Evolutionary conservation across 2,797 vertebrate species (phyloP), one percentile per base, ranked within the genome.

Genomic region (Malacoraja senta): DNA sequence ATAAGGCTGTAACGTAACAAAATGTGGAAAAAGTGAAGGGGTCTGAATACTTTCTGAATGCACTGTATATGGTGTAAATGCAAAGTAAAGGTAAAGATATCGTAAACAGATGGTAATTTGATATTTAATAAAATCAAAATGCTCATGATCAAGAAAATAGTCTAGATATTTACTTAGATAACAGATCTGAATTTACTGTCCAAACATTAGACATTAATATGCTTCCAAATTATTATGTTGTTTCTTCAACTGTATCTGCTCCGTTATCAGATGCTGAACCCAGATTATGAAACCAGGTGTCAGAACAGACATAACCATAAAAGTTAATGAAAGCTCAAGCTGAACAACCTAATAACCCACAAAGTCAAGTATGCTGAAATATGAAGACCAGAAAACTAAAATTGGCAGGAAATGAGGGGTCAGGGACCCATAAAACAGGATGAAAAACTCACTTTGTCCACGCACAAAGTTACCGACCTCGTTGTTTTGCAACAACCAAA

Each of bases 231-330:
- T 7, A 80, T 17, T 38, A 79, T 1, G 44, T 4, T 61, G 26
- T 32, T 63, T 15, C 58, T 6, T 86, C 29, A 61, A 86, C 1
- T 63, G 83, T 1, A 29, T 86, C 26, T n/a, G 29, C 29, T 58
- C 83, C 12, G 53, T 84, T 84, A 84, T 84, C 81, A 84, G 61
- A 84, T 13, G 24, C 80, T 61, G 81, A 84, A 84, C 29, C 58
- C 53, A 61, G 53, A 84, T 78, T 78, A 32, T n/a, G 12, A 12
- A 12, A n/a, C 81, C 81, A 84, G 53, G 13, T 84, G 13, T 61
- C 58, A 86, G 58, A 13, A 63, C 53, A 63, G 29, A 61, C 58
- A 32, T 63, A 61, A 63, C 38, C 21, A 21, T 86, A 53, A 13
- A 61, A 24, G 58, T 86, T 86, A 63, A 32, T 13, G 58, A 63